phyloP scores from a whole-genome alignment of 2,888 invertebrate species.

The Andrena chrysosceles region DNA sequence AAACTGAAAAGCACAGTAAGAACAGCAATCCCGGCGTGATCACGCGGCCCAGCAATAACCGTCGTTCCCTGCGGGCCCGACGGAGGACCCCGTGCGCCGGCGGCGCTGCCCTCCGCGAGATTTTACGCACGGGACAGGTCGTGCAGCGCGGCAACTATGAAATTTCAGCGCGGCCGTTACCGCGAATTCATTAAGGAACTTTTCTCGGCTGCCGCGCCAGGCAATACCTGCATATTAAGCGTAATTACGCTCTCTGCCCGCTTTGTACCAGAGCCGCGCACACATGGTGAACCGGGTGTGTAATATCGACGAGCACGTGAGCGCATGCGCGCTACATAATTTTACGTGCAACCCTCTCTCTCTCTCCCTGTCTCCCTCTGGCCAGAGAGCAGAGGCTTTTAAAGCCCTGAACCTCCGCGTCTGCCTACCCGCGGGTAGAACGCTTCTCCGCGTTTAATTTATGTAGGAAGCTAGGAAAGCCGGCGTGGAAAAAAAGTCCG shows the following conservation, averaged over 20 bases:
- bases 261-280: conserved; percentile 45
- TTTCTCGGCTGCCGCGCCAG: conserved; percentile 45
- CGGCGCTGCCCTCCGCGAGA: conserved; percentile 10
- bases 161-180: conserved; percentile 57
- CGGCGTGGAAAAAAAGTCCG: conserved; percentile 55
- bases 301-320: conserved; percentile 76
- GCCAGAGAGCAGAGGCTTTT: conserved; percentile 39
- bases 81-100: neutral
- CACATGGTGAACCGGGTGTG: conserved; percentile 60
- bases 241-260: conserved; percentile 63
- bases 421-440: conserved; percentile 30
- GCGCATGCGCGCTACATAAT: conserved; percentile 72
- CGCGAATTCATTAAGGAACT: conserved; percentile 63
- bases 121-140: conserved; percentile 37
- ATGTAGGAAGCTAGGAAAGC: conserved; percentile 72
- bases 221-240: conserved; percentile 64
- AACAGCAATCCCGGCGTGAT: conserved; percentile 2
- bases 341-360: conserved; percentile 61
- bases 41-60: conserved; percentile 35
- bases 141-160: conserved; percentile 52
- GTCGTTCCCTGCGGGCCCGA: conserved; percentile 11
- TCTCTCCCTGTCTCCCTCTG: neutral
- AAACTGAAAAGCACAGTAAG: neutral
- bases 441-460: conserved; percentile 67
- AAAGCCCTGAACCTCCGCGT: conserved; percentile 37